Evolutionary conservation across 64 coral and sea anemone genomes (phyloP), one percentile per base, ranked within the genome.

Genomic region (Acropora tenuis): DNA sequence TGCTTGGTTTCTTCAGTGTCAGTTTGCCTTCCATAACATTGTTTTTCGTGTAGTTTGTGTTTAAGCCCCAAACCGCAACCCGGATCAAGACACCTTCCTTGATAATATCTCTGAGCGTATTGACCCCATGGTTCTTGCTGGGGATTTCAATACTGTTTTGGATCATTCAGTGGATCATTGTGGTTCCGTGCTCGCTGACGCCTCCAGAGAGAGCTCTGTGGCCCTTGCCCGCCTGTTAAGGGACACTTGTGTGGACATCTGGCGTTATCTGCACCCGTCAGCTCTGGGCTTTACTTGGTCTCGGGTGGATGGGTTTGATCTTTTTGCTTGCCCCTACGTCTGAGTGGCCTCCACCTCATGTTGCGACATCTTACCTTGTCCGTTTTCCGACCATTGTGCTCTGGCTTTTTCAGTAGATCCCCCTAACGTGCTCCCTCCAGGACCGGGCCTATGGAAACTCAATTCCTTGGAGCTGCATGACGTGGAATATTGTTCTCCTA

Each of bases 51-150:
- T 55, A 5, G 6, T 5, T 10, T 73, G 48, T 49, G 2, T 94
- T 5, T 94, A 89, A 47, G 87, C 87, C 0, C 72, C 79, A 6
- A 94, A 94, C 43, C 72, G 13, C 0, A 86, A 75, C 47, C n/a
- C 19, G 0, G 57, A 41, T 0, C 50, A 43, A 0, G 60, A 50
- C 1, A 18, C 8, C 7, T 90, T 78, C 16, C 16, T 63, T 12
- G 60, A 13, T 63, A 8, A 2, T 63, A 13, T 8, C 16, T 8
- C 16, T 12, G 60, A 63, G 3, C 60, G 16, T 63, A 15, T 63
- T 12, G 60, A 63, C 11, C 60, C 60, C 10, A 13, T 13, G 11
- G 60, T 63, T 63, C 60, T 63, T 12, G 0, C 9, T 63, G 60
- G 60, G 1, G 15, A 63, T 13, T 63, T 63, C 16, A 63, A 63